Conservation (phyloP, 2,888 invertebrate genomes). For the Oligia strigilis region DNA sequence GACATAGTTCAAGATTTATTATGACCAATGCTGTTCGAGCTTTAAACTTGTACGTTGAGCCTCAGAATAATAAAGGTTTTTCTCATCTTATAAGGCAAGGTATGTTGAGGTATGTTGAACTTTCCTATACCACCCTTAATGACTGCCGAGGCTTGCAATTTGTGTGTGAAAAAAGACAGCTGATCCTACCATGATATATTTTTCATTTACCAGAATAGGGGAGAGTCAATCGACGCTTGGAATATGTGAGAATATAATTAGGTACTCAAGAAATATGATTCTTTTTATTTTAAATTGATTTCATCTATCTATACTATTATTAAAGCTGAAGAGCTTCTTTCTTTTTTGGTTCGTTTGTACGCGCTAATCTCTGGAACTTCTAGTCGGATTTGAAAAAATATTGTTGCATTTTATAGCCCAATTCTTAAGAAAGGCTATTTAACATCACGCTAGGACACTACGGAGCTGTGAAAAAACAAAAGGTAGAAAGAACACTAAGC, state of each 20-base stretch:
- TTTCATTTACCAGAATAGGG: slow-evolving; percentile 30
- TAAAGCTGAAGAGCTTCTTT: neutral
- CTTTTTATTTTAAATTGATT: neutral
- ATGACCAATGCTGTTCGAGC: too few species aligned
- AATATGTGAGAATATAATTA: neutral
- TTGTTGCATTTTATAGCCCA: neutral
- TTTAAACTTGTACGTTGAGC: neutral
- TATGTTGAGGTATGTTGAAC: slow-evolving; percentile 13
- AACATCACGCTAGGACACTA: neutral
- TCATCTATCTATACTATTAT: neutral
- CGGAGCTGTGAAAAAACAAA: neutral
- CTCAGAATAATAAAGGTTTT: slow-evolving; percentile 28
- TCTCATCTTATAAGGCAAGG: neutral
- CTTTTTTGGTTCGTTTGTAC: neutral
- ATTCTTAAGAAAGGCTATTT: neutral
- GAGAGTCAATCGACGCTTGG: slow-evolving; percentile 9
- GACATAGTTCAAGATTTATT: neutral
- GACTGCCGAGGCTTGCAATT: slow-evolving; percentile 42
- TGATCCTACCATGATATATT: slow-evolving; percentile 28
- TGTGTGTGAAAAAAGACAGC: slow-evolving; percentile 59
- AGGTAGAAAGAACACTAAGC: too few species aligned
- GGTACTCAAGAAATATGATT: neutral
- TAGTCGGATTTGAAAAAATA: neutral
- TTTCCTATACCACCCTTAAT: slow-evolving; percentile 27
- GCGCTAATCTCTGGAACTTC: neutral